Evolutionary conservation across 2,797 vertebrate genomes (phyloP).

Genomic region (Macropodus opercularis): DNA sequence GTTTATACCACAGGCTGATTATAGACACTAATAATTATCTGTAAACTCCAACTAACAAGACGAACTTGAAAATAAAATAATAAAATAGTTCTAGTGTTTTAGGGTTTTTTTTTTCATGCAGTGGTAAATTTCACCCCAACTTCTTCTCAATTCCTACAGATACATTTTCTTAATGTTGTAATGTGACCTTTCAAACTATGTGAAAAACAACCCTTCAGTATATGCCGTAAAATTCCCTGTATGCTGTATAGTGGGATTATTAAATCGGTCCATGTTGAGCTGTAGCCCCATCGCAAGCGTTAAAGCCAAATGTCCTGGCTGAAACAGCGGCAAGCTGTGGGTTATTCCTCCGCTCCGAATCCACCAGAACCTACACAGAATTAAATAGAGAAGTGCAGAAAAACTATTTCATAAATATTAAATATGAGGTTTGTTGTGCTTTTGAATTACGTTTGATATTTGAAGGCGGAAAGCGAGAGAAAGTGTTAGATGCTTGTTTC

Average conservation of each 20-base stretch:
- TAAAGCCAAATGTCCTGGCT: too few species aligned
- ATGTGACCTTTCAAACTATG: background rate
- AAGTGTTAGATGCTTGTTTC: background rate
- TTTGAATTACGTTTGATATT: background rate
- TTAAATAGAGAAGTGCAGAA: background rate
- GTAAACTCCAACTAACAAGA: background rate
- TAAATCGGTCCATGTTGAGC: too few species aligned
- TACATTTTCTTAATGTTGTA: background rate
- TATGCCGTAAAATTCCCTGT: too few species aligned
- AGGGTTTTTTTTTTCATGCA: background rate
- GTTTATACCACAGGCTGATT: background rate
- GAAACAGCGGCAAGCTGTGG: too few species aligned
- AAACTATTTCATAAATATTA: background rate
- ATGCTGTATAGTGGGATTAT: too few species aligned
- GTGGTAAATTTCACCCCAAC: constrained; percentile 4
- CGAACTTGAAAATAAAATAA: background rate
- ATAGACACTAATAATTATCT: background rate
- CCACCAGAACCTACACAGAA: background rate
- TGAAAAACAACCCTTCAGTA: background rate
- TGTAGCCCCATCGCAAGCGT: too few species aligned
- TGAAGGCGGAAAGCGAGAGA: background rate
- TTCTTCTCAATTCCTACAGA: background rate
- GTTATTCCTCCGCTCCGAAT: too few species aligned
- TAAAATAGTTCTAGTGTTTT: background rate
- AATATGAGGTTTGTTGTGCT: background rate